Evolutionary conservation across 1,140 invertebrate genomes (phyloP), one percentile per base, ranked within the genome.

Genomic region (Calosoma granatense): DNA sequence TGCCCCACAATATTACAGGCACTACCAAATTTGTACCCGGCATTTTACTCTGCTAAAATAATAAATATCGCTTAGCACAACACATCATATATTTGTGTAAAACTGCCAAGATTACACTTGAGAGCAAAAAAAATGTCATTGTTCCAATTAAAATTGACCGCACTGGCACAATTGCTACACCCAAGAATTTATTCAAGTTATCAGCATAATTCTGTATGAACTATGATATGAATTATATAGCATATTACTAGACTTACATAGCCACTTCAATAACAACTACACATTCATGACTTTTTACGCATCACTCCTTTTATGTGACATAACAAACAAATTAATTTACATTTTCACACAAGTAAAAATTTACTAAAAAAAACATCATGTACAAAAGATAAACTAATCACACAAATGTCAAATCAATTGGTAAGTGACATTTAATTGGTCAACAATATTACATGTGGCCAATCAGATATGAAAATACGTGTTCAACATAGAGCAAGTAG

Each of bases 1-100:
- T 88, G 9, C 96, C 97, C 97, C 97, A 99, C 41, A 99, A 73
- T 53, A 98, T 92, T 62, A 99, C 87, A 0, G 97, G 96, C 47
- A 99, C 90, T 51, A 98, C 92, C 51, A 99, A 80, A 76, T 92
- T 95, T 61, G 84, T 88, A 53, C 86, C 87, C 22, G 87, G 85
- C 88, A 91, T 91, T 68, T 69, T 81, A 9, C 9, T 47, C n/a
- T 4, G 17, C 41, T 47, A 47, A 9, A 47, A 47, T 4, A 47
- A 47, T 6, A 47, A 11, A 47, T 12, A 47, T 12, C 41, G 4
- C 41, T 11, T 17, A 17, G 15, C 41, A 47, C 15, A 11, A 4
- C 9, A 17, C 41, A 3, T 4, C 6, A 47, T 11, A 12, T 17
- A 47, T n/a, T 9, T 36, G n/a, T 9, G n/a, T 36, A 36, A 36